Evolutionary conservation across 1,140 invertebrate species (phyloP), one percentile per base, ranked within the genome.

Genomic region (Dinothrombium tinctorium): DNA sequence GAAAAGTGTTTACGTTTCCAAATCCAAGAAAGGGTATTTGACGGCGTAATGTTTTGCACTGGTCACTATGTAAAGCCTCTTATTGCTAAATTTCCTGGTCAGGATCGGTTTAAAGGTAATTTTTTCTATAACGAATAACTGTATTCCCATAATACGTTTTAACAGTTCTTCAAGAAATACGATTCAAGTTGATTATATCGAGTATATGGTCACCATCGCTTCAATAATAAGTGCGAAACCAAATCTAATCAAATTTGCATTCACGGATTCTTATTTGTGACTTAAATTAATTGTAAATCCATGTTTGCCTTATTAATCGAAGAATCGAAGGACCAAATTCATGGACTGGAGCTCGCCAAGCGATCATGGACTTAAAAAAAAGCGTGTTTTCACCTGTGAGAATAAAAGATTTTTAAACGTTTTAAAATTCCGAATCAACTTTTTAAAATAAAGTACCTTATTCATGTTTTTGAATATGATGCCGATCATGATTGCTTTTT

Each of bases 41-140:
- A 66, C 39, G 57, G 54, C 3, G 44, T 61, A 7, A 58, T 61
- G 51, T 43, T 60, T 3, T 61, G 59, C 47, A 60, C 59, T 6
- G 59, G 60, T n/a, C 50, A 51, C 29, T 49, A 51, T 20, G 47
- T 9, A 42, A 50, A 19, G 19, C 23, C 59, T 2, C 40, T 53
- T 20, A 41, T 47, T 31, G 48, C 58, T 6, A 23, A 44, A 17
- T 59, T 50, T 43, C 41, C 42, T 12, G 53, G 50, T 14, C 42
- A 49, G 26, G 44, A 52, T 19, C 41, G 41, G 23, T 50, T 49
- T 22, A 20, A 54, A 37, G 59, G 65, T 35, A 35, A 19, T 25
- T 1, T 2, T n/a, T 8, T 17, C 33, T 2, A 2, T 8, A 33
- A 17, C 2, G 9, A 9, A 14, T 9, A 25, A 26, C 8, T 8